These are phyloP conservation scores for Sciurus vulgaris DNA, from an alignment of 2,797 vertebrate genomes.

Conservation along the genomic window DNA sequence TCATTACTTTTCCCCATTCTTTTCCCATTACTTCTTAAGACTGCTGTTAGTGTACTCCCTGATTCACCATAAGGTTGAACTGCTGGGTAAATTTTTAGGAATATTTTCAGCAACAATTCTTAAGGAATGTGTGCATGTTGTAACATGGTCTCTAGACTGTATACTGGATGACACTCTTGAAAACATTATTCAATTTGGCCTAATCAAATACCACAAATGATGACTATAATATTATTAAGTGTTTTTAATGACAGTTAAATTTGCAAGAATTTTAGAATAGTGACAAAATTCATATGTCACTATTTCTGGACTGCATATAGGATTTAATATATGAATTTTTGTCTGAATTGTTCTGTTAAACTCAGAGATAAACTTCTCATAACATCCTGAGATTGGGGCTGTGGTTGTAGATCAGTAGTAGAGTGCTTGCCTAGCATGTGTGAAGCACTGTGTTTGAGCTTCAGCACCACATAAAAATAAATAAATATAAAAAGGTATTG, in stretches of 20 bases:
- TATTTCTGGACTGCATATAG: neutral
- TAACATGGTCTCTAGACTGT: neutral
- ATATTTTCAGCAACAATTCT: neutral
- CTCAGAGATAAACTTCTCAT: neutral
- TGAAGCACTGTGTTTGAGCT: too few relatives aligned
- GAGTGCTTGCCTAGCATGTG: too few relatives aligned
- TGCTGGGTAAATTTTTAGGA: neutral
- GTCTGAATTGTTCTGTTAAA: neutral
- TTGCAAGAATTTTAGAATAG: neutral
- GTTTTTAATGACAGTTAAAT: constrained; percentile 1
- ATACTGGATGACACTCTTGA: neutral
- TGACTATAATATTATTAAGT: neutral
- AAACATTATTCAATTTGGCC: neutral
- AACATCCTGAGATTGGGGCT: too few relatives aligned
- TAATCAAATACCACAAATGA: neutral
- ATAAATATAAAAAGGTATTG: too few relatives aligned
- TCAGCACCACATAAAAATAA: too few relatives aligned
- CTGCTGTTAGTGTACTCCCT: neutral
- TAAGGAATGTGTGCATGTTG: neutral
- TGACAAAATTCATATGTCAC: neutral
- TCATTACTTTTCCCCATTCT: neutral
- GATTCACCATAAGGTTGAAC: neutral
- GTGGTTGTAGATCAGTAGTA: too few relatives aligned
- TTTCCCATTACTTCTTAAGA: neutral
- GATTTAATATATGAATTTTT: neutral